Percentiles rank a stretch among this genome's conserved stretches.
phyloP scores from a whole-genome alignment of 1,140 invertebrate genomes.

The Drosophila littoralis region DNA sequence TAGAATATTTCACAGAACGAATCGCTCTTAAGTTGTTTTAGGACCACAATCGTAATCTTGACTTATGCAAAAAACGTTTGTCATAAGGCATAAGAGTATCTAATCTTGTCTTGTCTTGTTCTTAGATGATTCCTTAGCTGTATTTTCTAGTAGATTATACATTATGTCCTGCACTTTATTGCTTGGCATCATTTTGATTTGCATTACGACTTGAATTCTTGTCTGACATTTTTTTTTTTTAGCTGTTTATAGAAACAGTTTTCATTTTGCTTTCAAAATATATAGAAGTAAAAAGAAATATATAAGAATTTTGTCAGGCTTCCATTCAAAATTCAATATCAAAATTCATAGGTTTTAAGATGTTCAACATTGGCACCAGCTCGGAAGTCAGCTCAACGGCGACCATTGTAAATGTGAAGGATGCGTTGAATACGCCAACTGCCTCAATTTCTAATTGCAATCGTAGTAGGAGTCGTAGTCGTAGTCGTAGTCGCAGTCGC shows the following conservation, averaged over 20 bases:
- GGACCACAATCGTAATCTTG: too few relatives aligned
- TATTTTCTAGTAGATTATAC: too few relatives aligned
- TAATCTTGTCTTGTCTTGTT: too few relatives aligned
- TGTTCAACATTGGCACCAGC: constrained; percentile 20
- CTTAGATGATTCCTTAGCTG: too few relatives aligned
- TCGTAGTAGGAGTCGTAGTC: constrained; percentile 10
- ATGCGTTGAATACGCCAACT: neutral
- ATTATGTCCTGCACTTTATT: too few relatives aligned
- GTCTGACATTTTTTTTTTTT: neutral
- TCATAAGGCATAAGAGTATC: too few relatives aligned
- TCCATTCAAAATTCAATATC: constrained; percentile 6
- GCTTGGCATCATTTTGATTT: too few relatives aligned
- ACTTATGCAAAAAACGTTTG: too few relatives aligned
- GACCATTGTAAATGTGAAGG: constrained; percentile 18
- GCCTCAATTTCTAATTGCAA: neutral
- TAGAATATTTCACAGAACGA: too few relatives aligned
- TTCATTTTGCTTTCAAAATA: constrained; percentile 7
- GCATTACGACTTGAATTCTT: neutral
- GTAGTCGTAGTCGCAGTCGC: constrained; percentile 5
- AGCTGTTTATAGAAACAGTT: neutral
- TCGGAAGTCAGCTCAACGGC: constrained; percentile 27
- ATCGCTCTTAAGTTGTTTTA: too few relatives aligned
- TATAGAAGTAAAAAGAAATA: neutral
- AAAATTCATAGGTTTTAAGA: constrained; percentile 24
- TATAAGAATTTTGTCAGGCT: constrained; percentile 4